Conservation (phyloP, 2,888 invertebrate genomes). For the Baronia brevicornis region DNA sequence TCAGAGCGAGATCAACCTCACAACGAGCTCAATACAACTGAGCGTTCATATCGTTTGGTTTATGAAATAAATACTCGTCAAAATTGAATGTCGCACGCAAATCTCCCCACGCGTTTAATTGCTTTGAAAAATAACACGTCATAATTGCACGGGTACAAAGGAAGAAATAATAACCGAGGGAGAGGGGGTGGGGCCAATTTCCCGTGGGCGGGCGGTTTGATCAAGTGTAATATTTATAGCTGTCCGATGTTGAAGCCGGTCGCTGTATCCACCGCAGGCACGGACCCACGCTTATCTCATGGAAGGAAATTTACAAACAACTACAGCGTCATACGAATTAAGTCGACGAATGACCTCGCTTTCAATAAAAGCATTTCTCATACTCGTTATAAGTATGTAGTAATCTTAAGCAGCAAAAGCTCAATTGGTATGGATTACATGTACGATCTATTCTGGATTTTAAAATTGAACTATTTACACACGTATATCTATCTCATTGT, state of each 20-base stretch:
- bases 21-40: too few species aligned
- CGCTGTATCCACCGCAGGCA: neutral
- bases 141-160: slow-evolving; percentile 17
- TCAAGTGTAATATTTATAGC: slow-evolving; percentile 27
- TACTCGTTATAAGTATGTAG: too few species aligned
- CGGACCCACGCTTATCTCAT: slow-evolving; percentile 11
- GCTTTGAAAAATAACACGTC: slow-evolving; percentile 8
- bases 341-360: neutral
- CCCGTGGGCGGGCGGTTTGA: slow-evolving; percentile 39
- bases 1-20: too few species aligned
- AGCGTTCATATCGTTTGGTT: slow-evolving; percentile 5
- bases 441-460: too few species aligned
- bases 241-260: slow-evolving; percentile 10
- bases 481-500: too few species aligned
- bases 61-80: slow-evolving; percentile 1
- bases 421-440: too few species aligned
- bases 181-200: slow-evolving; percentile 35
- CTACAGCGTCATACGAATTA: too few species aligned
- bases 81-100: slow-evolving; percentile 1
- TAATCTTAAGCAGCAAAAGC: too few species aligned
- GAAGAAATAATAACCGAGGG: slow-evolving; percentile 27
- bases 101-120: slow-evolving; percentile 4
- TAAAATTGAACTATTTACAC: too few species aligned
- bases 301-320: slow-evolving; percentile 7
- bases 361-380: too few species aligned